Conservation (phyloP, 2,888 invertebrate genomes). For the Drosophila mimica region DNA sequence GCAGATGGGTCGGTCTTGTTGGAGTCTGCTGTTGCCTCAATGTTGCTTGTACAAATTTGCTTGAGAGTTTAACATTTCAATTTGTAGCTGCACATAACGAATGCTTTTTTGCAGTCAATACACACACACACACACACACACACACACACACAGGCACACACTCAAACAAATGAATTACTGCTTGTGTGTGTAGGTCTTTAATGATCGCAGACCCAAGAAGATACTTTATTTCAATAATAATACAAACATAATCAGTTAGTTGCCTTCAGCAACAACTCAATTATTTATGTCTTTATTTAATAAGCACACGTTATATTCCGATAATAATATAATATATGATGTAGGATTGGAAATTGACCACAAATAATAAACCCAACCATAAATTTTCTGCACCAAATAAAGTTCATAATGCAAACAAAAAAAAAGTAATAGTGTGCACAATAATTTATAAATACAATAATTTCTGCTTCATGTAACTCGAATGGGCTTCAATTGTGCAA, state of each 20-base stretch:
- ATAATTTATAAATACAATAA: neutral
- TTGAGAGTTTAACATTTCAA: constrained; percentile 66
- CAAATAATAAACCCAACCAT: neutral
- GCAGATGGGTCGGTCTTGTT: constrained; percentile 8
- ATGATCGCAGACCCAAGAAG: constrained; percentile 8
- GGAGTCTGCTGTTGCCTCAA: constrained; percentile 3
- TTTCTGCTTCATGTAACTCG: neutral
- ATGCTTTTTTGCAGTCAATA: constrained; percentile 53
- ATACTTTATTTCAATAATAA: neutral
- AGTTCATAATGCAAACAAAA: neutral
- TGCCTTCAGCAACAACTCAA: neutral
- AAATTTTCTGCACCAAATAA: neutral
- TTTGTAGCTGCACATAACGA: constrained; percentile 51
- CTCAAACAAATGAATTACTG: constrained; percentile 14
- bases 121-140: constrained; percentile 18
- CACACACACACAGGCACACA: constrained; percentile 19
- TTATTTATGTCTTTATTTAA: neutral
- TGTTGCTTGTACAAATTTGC: constrained; percentile 53
- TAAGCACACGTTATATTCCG: neutral
- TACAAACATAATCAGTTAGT: neutral
- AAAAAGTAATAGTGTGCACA: neutral
- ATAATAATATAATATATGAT: neutral
- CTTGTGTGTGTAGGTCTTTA: constrained; percentile 1
- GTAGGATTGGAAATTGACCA: neutral
- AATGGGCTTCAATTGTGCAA: constrained; percentile 10